Base-by-base conservation (phyloP, 1,140 invertebrate species). In the Pantala flavescens region DNA sequence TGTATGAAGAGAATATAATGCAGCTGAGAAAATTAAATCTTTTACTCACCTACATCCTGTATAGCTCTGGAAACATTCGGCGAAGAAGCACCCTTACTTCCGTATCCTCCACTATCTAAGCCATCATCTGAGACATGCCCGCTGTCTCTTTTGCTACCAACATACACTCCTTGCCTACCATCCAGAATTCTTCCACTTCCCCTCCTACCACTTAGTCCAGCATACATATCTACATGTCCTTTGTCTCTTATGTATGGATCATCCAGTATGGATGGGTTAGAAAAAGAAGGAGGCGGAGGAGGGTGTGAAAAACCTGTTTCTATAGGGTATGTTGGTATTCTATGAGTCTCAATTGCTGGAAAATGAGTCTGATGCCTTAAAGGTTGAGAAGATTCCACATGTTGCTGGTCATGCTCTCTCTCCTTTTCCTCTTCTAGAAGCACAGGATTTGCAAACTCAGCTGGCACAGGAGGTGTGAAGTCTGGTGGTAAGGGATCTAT, bases 1-100 rank as follows among this genome's bases (percentile, higher is more conserved):
- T n/a, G n/a, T n/a, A 36, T 36, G 2, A 5, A 36, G 28, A 36
- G 28, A 36, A 36, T 36, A 36, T 36, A 5, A 36, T 36, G 9
- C 28, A 9, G 28, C 28, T 5, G 28, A 36, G 3, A 36, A 5
- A 5, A 9, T 5, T 5, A 36, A 36, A 36, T 5, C 23, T 21
- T 24, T 36, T 42, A 73, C 24, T 24, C 72, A 73, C 72, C 14
- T 36, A 36, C 72, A 9, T 21, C 72, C 72, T 73, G 24, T 16
- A 24, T 10, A 19, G 24, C 24, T 14, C 24, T 36, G 28, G 72
- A 21, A 9, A 73, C 72, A 24, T 73, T 42, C 3, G 72, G 72
- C 10, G 72, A 24, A 24, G 72, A 73, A n/a, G 24, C 72, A 9
- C 42, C 72, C n/a, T 73, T 73, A 16, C 49, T 21, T 19, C 49